Base-by-base conservation (phyloP, 2,113 vertebrate species). In the Notiomystis cincta region DNA sequence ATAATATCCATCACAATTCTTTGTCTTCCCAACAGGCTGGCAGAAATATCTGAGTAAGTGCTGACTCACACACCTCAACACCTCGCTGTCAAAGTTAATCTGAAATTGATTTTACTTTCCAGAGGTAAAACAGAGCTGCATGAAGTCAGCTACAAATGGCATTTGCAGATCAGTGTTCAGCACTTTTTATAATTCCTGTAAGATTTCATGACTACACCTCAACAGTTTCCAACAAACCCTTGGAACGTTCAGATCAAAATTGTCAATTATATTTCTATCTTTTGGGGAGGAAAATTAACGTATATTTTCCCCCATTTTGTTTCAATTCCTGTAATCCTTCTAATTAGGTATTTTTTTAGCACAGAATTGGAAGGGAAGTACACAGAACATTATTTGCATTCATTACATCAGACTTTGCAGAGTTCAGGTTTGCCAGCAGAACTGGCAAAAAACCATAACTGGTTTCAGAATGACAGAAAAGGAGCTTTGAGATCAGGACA, bases 41-140 rank as follows among this genome's bases (percentile, higher is more conserved):
- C 50, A 92, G 90, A 94, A 93, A 83, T 62, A 66, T 24, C 84
- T 22, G 60, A 51, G 71, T 37, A 82, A 40, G n/a, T 13, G 38
- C 78, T 75, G 72, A 95, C 72, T 81, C 77, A 82, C 56, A 62
- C 38, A 73, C 61, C 72, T 82, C 66, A 87, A 67, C 90, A 75
- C 60, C 81, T 82, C 70, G 48, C n/a, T 76, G 61, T 82, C 82
- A 87, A 86, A 93, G 70, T 79, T 96, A 78, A 96, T 93, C 90
- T 87, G 82, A 82, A 91, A 95, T 82, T 77, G 73, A 90, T 95
- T 94, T 96, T 91, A n/a, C 77, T 82, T 94, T 89, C 84, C 54
- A 85, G 47, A 82, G 47, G 61, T 95, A 93, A 95, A 90, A 56
- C 42, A 85, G 16, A 95, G 57, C 54, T 66, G 76, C 67, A 67